Percentiles rank a stretch among this genome's conserved stretches.
These are phyloP conservation scores for Montifringilla adamsi DNA, from an alignment of 2,113 vertebrate genomes.

Conservation along the genomic window DNA sequence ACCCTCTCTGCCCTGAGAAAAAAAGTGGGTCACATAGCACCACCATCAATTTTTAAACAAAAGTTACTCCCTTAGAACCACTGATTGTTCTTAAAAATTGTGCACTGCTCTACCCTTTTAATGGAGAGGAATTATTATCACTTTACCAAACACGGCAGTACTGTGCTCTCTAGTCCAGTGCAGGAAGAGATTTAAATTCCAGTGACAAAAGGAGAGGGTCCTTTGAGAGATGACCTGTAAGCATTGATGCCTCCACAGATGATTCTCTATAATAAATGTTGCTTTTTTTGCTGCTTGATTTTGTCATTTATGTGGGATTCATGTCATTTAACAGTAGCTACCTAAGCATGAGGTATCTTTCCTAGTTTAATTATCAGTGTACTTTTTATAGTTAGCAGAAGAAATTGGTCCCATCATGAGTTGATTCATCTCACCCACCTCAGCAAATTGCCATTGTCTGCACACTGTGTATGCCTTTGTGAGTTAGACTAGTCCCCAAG, in stretches of 20 bases:
- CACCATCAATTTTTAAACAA: constrained; percentile 3
- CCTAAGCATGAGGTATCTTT: neutral
- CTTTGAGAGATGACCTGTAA: neutral
- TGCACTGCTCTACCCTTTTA: neutral
- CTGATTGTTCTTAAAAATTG: neutral
- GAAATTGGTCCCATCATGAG: neutral
- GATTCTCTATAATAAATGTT: neutral
- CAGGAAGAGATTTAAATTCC: neutral
- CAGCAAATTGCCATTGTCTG: constrained; percentile 16
- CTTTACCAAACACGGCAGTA: neutral
- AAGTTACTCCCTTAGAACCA: neutral
- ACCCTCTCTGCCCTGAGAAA: neutral
- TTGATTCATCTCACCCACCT: constrained; percentile 29
- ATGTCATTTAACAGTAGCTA: neutral
- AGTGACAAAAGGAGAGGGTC: neutral
- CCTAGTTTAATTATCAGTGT: neutral
- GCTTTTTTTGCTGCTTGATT: neutral
- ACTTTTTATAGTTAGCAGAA: constrained; percentile 2
- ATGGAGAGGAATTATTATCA: neutral
- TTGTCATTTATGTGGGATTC: constrained; percentile 1
- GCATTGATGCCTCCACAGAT: neutral
- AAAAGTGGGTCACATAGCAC: neutral
- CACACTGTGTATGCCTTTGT: neutral
- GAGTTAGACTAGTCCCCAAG: neutral
- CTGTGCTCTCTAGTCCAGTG: neutral